Base-by-base conservation (phyloP, 2,888 invertebrate genomes). In the Dascillus cervinus region DNA sequence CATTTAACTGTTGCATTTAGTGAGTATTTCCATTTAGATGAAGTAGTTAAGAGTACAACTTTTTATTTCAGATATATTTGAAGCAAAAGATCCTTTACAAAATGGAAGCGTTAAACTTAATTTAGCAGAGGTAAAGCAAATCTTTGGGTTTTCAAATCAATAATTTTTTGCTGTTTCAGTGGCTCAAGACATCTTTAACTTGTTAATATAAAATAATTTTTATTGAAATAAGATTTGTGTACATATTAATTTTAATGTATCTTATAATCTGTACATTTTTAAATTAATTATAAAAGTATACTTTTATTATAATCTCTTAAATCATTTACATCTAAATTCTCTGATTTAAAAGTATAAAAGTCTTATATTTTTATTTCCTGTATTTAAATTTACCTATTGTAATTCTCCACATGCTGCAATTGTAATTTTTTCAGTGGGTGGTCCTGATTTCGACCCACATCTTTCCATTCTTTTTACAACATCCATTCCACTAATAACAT, bases 401-500 rank as follows among this genome's bases (percentile, higher is more conserved):
- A 91, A 72, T 74, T 91, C 90, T 24, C 91, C 92, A 68, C 90
- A 91, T 42, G 85, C 79, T 49, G 78, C 76, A 50, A 92, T 85
- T 3, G 73, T 71, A 32, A 90, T 77, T 70, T 84, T 89, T 50
- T 86, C 82, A 0, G 80, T 73, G 1, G 88, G 79, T 2, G 80
- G 73, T 3, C 91, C 91, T 3, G 77, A 67, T 63, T 88, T 90
- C 23, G 78, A 76, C 9, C 91, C 91, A 58, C 77, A 86, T 50
- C 79, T 79, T 74, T 96, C 96, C 68, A 96, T 86, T 65, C 91
- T 88, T 59, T 87, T 82, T 0, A 95, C 71, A 1, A 96, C 84
- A 60, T 95, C 91, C 56, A 94, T 72, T 1, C 96, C 96, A 44
- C 89, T 87, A 33, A 92, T 82, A 11, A 97, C 90, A 62, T 92